These are phyloP conservation scores for Drosophila longiperda DNA, from an alignment of 2,888 invertebrate species.

Conservation along the genomic window DNA sequence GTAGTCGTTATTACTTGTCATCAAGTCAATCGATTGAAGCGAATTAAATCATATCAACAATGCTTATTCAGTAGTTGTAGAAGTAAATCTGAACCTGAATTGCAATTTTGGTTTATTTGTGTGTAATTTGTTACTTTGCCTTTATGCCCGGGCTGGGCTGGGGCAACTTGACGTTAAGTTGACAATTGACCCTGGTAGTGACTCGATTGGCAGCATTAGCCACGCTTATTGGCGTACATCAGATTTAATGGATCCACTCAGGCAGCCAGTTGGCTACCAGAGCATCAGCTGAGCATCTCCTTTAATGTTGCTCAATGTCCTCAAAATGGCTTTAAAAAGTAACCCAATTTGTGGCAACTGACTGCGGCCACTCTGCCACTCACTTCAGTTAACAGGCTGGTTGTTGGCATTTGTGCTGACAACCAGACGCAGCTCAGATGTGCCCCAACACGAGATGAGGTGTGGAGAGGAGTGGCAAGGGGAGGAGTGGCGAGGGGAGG, in stretches of 20 bases:
- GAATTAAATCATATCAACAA: neutral
- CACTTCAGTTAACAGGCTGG: neutral
- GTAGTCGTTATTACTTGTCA: no score
- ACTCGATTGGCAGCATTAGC: constrained; percentile 57
- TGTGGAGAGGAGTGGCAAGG: no score
- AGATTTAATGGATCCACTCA: constrained; percentile 69
- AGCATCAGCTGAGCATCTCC: constrained; percentile 48
- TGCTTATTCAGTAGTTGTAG: neutral
- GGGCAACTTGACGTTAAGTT: constrained; percentile 37
- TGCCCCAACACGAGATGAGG: constrained; percentile 31
- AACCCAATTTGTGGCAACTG: neutral
- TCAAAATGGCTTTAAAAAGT: constrained; percentile 33
- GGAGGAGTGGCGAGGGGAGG: neutral
- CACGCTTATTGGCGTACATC: constrained; percentile 78
- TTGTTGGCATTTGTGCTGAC: constrained; percentile 42
- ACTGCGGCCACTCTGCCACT: neutral
- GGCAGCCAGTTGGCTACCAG: constrained; percentile 55
- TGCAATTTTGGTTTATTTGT: constrained; percentile 26
- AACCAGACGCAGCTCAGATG: constrained; percentile 62
- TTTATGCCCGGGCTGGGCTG: constrained; percentile 1
- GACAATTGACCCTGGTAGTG: constrained; percentile 22
- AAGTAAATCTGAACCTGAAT: constrained; percentile 6
- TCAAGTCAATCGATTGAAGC: neutral
- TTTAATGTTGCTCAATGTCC: constrained; percentile 56
- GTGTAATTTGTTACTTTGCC: neutral